Percentiles rank a stretch among this genome's conserved stretches.
Conservation (phyloP, 1,140 invertebrate genomes). For the Linepithema humile region DNA sequence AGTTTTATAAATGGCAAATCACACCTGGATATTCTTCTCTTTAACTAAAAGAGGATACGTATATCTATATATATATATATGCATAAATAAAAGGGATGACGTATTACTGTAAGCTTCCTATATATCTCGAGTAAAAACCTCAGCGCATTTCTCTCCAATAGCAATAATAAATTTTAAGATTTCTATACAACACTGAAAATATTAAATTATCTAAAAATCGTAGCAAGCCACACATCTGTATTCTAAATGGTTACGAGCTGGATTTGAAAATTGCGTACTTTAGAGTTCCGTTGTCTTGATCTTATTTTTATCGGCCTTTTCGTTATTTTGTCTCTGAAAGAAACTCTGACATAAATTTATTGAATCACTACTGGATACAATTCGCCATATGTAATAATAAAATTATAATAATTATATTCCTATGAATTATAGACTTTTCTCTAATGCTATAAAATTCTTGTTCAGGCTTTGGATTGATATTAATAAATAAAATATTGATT, state of each 20-base stretch:
- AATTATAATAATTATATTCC: conserved; percentile 25
- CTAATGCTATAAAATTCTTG: conserved; percentile 9
- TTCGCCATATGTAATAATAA: conserved; percentile 7
- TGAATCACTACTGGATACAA: conserved; percentile 34
- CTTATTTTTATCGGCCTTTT: conserved; percentile 2
- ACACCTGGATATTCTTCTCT: conserved; percentile 14
- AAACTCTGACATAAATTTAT: conserved; percentile 35
- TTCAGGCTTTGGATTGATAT: conserved; percentile 52
- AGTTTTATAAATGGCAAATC: conserved; percentile 40
- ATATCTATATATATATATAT: background rate
- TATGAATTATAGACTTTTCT: conserved; percentile 20
- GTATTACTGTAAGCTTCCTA: background rate
- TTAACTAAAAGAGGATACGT: conserved; percentile 14
- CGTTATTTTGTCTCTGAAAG: conserved; percentile 17
- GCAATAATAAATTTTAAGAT: conserved; percentile 14
- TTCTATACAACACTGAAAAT: conserved; percentile 19
- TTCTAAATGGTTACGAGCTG: background rate
- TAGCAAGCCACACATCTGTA: conserved; percentile 17
- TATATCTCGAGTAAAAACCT: conserved; percentile 2
- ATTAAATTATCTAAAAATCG: background rate
- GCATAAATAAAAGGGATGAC: conserved; percentile 14
- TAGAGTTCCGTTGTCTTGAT: background rate
- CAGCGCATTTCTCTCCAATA: background rate
- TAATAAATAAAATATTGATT: too few relatives aligned
- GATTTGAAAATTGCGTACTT: background rate